phyloP scores from a whole-genome alignment of 2,113 vertebrate genomes.

The Planiliza haematocheilus region DNA sequence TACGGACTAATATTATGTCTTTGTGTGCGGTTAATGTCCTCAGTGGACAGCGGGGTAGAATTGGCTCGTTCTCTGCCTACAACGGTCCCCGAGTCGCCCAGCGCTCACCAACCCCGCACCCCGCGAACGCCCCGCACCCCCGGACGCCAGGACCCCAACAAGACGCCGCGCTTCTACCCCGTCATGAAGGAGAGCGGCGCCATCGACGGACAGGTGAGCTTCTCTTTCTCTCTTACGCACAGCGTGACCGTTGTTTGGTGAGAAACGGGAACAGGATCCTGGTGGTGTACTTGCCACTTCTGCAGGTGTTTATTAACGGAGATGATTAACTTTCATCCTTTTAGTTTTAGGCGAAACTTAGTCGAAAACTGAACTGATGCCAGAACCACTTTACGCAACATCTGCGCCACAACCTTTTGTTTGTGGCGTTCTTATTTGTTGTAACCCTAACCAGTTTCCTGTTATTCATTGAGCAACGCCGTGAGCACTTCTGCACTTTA shows the following conservation, averaged over 20 bases:
- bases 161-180: conserved; percentile 93
- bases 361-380: too few relatives aligned
- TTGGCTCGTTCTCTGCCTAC: conserved; percentile 84
- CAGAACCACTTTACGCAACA: too few relatives aligned
- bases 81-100: conserved; percentile 86
- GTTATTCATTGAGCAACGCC: neutral
- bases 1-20: neutral
- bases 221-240: neutral
- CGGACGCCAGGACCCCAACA: conserved; percentile 89
- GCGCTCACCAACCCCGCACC: conserved; percentile 70
- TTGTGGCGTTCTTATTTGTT: too few relatives aligned
- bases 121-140: conserved; percentile 87
- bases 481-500: neutral
- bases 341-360: too few relatives aligned
- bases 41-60: conserved; percentile 66
- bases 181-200: conserved; percentile 91
- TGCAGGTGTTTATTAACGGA: too few relatives aligned
- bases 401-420: too few relatives aligned
- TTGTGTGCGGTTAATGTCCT: neutral
- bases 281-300: too few relatives aligned
- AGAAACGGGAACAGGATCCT: too few relatives aligned
- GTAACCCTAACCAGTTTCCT: neutral
- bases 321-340: too few relatives aligned
- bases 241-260: too few relatives aligned
- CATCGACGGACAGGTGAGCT: conserved; percentile 86